A percentile compares a stretch with the other conserved stretches of the same genome.
Evolutionary conservation across 2,888 invertebrate genomes (phyloP).

Genomic region (Latrodectus elegans): DNA sequence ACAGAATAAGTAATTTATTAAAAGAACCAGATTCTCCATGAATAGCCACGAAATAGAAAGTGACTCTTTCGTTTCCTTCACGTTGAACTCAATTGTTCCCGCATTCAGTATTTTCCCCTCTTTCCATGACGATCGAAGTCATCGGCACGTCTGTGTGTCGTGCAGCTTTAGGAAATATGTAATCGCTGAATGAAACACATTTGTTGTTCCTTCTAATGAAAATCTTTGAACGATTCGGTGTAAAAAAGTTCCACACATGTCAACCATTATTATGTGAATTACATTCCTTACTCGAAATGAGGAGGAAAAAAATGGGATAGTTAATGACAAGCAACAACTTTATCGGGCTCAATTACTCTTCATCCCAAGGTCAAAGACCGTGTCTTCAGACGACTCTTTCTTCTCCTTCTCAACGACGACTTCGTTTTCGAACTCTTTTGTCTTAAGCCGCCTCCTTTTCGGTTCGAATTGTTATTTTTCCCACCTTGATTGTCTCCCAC

Average conservation of each 20-base stretch:
- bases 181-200: too few species aligned
- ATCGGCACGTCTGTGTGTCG: too few species aligned
- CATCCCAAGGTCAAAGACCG: constrained; percentile 9
- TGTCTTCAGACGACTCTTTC: neutral
- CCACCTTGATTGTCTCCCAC: neutral
- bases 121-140: too few species aligned
- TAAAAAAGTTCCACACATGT: neutral
- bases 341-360: neutral
- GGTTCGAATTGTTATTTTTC: neutral
- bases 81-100: too few species aligned
- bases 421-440: neutral
- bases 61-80: too few species aligned
- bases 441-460: neutral
- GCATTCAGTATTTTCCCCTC: too few species aligned
- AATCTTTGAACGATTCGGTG: too few species aligned
- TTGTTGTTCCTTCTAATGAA: too few species aligned
- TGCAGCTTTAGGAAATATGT: too few species aligned
- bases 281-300: neutral
- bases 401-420: neutral
- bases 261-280: neutral
- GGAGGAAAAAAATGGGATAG: neutral
- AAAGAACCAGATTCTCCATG: too few species aligned
- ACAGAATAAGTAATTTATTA: too few species aligned
- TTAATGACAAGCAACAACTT: constrained; percentile 4
- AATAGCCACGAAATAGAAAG: too few species aligned